Percentiles rank a stretch among this genome's conserved stretches.
phyloP scores from a whole-genome alignment of 1,140 invertebrate species.

The Hyles vespertilio region DNA sequence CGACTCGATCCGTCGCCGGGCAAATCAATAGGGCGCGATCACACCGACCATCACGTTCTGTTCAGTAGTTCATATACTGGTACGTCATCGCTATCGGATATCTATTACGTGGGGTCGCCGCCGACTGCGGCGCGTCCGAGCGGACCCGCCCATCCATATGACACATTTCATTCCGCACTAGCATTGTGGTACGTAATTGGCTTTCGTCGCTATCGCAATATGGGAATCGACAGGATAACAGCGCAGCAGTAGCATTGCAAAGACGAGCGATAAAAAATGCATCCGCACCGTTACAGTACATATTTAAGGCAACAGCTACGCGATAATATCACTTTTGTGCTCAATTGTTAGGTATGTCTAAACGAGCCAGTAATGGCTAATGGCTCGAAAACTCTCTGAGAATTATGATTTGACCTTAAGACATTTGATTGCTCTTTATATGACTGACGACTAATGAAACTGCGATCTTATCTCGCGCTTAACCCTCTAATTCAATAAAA shows the following conservation, averaged over 20 bases:
- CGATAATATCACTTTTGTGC: neutral
- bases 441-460: constrained; percentile 16
- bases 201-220: no score
- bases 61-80: constrained; percentile 28
- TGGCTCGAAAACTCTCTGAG: constrained; percentile 12
- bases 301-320: neutral
- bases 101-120: constrained; percentile 24
- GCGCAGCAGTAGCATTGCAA: no score
- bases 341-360: constrained; percentile 8
- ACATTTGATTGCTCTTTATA: constrained; percentile 17
- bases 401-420: constrained; percentile 17
- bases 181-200: no score
- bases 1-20: constrained; percentile 49
- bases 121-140: no score
- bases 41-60: constrained; percentile 43
- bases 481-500: constrained; percentile 36
- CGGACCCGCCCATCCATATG: no score
- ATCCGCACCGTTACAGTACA: neutral
- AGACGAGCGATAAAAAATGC: no score
- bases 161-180: no score
- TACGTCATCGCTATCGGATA: constrained; percentile 36
- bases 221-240: no score
- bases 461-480: constrained; percentile 11
- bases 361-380: constrained; percentile 12
- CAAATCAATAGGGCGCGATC: constrained; percentile 35